A percentile compares a stretch with the other conserved stretches of the same genome.
phyloP scores from a whole-genome alignment of 2,888 invertebrate species.

The Sesia apiformis region DNA sequence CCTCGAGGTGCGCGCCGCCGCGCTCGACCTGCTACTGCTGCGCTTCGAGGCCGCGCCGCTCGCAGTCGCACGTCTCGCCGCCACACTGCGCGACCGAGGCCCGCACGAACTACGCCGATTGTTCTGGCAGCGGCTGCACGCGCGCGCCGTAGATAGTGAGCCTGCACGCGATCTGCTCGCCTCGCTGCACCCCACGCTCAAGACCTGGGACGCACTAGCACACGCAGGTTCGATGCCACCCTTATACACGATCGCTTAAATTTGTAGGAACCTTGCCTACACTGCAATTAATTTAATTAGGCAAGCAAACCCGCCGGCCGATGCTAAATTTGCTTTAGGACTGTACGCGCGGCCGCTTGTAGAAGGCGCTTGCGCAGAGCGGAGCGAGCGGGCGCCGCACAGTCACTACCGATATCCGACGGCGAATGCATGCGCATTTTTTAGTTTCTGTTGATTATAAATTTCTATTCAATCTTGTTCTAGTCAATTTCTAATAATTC shows the following conservation, averaged over 20 bases:
- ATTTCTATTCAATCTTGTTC: too few relatives aligned
- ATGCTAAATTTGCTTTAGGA: too few relatives aligned
- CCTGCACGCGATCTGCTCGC: slow-evolving; percentile 9
- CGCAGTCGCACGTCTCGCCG: slow-evolving; percentile 10
- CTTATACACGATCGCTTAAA: background rate
- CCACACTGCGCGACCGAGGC: slow-evolving; percentile 13
- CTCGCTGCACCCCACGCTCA: slow-evolving; percentile 16
- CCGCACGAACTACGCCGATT: slow-evolving; percentile 42
- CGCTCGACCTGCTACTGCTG: slow-evolving; percentile 25
- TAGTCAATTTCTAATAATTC: too few relatives aligned
- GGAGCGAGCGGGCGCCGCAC: too few relatives aligned
- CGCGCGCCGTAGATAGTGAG: slow-evolving; percentile 12
- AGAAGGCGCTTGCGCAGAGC: too few relatives aligned
- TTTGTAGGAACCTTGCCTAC: too few relatives aligned
- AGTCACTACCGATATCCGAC: too few relatives aligned
- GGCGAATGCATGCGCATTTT: too few relatives aligned
- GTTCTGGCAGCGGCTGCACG: slow-evolving; percentile 2
- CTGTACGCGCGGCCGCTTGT: too few relatives aligned
- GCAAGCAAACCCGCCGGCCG: too few relatives aligned
- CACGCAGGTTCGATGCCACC: slow-evolving; percentile 13
- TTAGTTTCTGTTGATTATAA: too few relatives aligned
- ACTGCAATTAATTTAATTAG: too few relatives aligned
- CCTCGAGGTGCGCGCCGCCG: slow-evolving; percentile 11
- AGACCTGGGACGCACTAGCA: slow-evolving; percentile 28
- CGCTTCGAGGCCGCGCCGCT: slow-evolving; percentile 10